These are phyloP conservation scores for Drosophila mettleri DNA, from an alignment of 2,888 invertebrate genomes.

Conservation along the genomic window DNA sequence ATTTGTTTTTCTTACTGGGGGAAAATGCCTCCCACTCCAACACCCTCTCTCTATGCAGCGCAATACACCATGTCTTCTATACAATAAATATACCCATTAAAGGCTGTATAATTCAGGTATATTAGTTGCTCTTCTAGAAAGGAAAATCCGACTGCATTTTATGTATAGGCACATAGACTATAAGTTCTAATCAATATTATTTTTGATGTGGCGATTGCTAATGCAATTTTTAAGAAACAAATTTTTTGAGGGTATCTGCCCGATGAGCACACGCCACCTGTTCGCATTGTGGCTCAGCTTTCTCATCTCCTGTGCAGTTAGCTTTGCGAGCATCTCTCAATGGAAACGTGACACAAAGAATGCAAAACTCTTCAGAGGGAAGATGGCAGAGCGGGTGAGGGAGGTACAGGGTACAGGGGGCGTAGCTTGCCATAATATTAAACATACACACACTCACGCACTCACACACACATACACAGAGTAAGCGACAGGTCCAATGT, in stretches of 20 bases:
- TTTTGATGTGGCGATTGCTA: no score
- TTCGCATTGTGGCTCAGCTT: conserved; percentile 32
- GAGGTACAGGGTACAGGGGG: background rate
- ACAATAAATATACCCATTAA: conserved; percentile 23
- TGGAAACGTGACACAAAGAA: conserved; percentile 79
- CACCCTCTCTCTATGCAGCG: background rate
- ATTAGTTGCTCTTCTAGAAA: background rate
- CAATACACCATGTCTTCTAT: background rate
- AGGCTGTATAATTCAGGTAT: no score
- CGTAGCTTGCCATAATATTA: conserved; percentile 56
- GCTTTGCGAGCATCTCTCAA: conserved; percentile 43
- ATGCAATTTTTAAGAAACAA: background rate
- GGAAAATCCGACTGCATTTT: no score
- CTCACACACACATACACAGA: conserved; percentile 17
- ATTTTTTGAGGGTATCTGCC: conserved; percentile 1
- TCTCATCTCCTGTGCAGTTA: conserved; percentile 39
- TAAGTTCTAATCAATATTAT: no score
- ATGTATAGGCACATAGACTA: no score
- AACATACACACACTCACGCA: conserved; percentile 29
- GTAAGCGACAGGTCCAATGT: conserved; percentile 25
- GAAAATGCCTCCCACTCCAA: conserved; percentile 1
- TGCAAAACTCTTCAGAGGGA: conserved; percentile 66
- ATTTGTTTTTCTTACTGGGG: conserved; percentile 62
- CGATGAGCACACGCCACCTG: background rate
- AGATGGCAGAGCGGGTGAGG: conserved; percentile 2